Base-by-base conservation (phyloP, 2,888 invertebrate species). In the Chymomyza amoena region DNA sequence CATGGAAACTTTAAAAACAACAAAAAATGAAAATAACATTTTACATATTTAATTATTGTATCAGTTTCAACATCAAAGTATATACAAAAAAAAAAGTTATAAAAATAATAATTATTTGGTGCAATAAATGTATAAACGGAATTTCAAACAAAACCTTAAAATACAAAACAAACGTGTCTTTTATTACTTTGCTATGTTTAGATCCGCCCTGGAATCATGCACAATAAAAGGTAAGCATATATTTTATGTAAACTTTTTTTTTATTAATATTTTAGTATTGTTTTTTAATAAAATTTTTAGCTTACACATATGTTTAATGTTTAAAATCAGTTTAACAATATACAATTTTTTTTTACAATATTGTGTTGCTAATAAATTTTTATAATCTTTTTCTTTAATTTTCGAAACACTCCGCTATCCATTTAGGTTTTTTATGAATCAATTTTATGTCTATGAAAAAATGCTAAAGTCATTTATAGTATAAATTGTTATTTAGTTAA, bases 111-210 rank as follows among this genome's bases (percentile, higher is more conserved):
- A 78, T 65, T 81, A 87, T 88, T 89, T 90, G 89, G 86, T 89
- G 90, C 90, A 90, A 90, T 90, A 90, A 90, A 90, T 90, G 89
- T 90, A 90, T 88, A 90, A 90, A 90, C 80, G 79, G 78, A 90
- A 90, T 84, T 89, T 76, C 78, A 83, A 87, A 73, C 72, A 77
- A 78, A 69, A 60, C 32, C 57, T 28, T n/a, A 10, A 59, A 52
- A 52, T 45, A 13, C 39, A 45, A 45, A 45, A 13, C 4, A 13
- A 45, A 45, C 10, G 13, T 45, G 39, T 45, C 13, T 45, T 45
- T 45, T 45, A 13, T 45, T 32, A 25, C 4, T 25, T 25, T 25
- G 3, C 25, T 25, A 25, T 25, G 25, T 4, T 25, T 25, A 25
- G 25, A 25, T 25, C 1, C 3, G 3, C 2, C 3, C 3, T 20